Base-by-base conservation (phyloP, 2,797 vertebrate genomes). In the Oryzias sinensis region DNA sequence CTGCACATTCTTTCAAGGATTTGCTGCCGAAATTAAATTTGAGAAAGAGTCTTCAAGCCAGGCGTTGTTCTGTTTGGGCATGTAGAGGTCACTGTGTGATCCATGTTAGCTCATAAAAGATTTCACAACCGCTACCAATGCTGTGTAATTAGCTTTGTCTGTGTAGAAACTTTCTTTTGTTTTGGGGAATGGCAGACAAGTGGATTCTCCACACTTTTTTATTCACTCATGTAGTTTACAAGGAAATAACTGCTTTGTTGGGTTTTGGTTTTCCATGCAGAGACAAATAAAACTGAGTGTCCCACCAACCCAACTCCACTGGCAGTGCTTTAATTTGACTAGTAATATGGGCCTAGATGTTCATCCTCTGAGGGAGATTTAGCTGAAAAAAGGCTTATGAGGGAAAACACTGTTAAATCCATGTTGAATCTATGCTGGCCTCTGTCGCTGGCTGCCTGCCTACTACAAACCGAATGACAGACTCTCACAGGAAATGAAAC, bases 331-430 rank as follows among this genome's bases (percentile, higher is more conserved):
- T 76, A 49, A 55, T 73, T 82, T 69, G 70, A 81, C 84, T 78
- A 73, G 72, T 65, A 88, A 67, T 86, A 81, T 67, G 68, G 75
- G 68, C 73, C 72, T 63, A 64, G 74, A 55, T 84, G 73, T 76
- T 62, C 74, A 71, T 79, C 64, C 70, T 83, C 64, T 54, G 73
- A 82, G 74, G 79, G 65, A 77, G 83, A 88, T 87, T 88, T 82
- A 63, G 66, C 79, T 70, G 63, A 76, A 74, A 81, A 70, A 85
- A 70, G 74, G 82, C 81, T 89, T 84, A 85, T 77, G 82, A 86
- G 85, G 84, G 80, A 78, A 85, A 82, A 84, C 70, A 67, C 75
- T 72, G 77, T 77, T 84, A 83, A 87, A 87, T 78, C 84, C 67
- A 29, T 80, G 81, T 86, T 78, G 70, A 85, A 83, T 87, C 77